Evolutionary conservation across 1,140 invertebrate genomes (phyloP).

Genomic region (Hormaphis cornu): DNA sequence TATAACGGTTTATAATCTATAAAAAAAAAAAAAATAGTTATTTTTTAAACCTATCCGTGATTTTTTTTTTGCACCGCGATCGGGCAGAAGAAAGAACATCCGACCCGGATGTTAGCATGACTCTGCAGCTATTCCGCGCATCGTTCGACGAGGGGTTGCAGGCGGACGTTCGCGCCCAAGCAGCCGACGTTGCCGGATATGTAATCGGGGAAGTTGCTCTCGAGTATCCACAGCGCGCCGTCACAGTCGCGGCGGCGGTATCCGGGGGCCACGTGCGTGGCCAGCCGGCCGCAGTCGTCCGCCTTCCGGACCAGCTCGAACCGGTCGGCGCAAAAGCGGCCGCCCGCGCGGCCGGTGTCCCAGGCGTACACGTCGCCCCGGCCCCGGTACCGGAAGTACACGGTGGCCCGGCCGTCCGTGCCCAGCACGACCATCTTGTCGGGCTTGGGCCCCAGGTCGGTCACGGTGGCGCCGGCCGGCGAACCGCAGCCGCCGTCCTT

Average conservation of each 20-base stretch:
- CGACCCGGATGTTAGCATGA: too few species aligned
- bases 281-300: slow-evolving; percentile 48
- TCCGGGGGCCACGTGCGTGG: slow-evolving; percentile 51
- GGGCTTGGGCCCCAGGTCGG: slow-evolving; percentile 49
- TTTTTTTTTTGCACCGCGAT: too few species aligned
- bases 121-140: too few species aligned
- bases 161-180: slow-evolving; percentile 46
- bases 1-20: too few species aligned
- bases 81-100: too few species aligned
- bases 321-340: slow-evolving; percentile 47
- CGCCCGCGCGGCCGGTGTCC: slow-evolving; percentile 49
- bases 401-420: slow-evolving; percentile 48
- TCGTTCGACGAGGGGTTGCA: slow-evolving; percentile 47
- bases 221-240: slow-evolving; percentile 51
- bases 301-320: slow-evolving; percentile 50
- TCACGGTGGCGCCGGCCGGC: slow-evolving; percentile 46
- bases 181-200: slow-evolving; percentile 50
- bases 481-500: slow-evolving; percentile 43
- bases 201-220: slow-evolving; percentile 57
- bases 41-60: too few species aligned
- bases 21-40: too few species aligned
- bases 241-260: slow-evolving; percentile 49
- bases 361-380: slow-evolving; percentile 53
- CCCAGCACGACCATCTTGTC: slow-evolving; percentile 50
- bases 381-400: slow-evolving; percentile 50